Conservation (phyloP, 2,797 vertebrate genomes). For the Notoglanidium macrostoma region DNA sequence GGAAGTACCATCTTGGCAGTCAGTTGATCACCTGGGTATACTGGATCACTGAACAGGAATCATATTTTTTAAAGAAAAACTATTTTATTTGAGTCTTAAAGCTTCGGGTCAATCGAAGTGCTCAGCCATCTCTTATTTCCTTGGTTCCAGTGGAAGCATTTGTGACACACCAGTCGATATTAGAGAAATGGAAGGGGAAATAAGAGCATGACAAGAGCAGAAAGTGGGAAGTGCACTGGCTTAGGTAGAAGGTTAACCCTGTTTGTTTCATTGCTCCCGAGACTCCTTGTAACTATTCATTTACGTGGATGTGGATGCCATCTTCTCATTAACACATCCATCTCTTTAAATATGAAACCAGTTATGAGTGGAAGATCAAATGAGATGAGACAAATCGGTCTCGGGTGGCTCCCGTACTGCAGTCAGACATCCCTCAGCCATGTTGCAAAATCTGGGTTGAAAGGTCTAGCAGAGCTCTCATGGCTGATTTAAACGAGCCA, state of each 20-base stretch:
- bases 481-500: slow-evolving; percentile 72
- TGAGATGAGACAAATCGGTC: slow-evolving; percentile 24
- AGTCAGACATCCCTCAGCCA: slow-evolving; percentile 60
- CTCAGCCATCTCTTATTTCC: neutral
- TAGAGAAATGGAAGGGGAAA: slow-evolving; percentile 12
- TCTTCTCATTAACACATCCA: neutral
- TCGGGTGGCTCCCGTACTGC: slow-evolving; percentile 58
- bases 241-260: neutral
- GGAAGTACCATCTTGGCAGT: neutral
- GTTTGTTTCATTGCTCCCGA: neutral
- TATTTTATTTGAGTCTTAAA: neutral
- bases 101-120: neutral
- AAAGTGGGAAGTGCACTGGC: neutral
- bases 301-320: neutral
- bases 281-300: neutral
- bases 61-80: neutral
- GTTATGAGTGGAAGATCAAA: slow-evolving; percentile 25
- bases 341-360: slow-evolving; percentile 8
- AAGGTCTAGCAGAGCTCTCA: slow-evolving; percentile 62
- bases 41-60: neutral
- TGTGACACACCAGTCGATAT: neutral
- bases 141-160: neutral
- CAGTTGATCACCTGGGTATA: neutral
- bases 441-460: slow-evolving; percentile 66
- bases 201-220: neutral